phyloP scores from a whole-genome alignment of 2,113 vertebrate genomes.

The Procavia capensis region DNA sequence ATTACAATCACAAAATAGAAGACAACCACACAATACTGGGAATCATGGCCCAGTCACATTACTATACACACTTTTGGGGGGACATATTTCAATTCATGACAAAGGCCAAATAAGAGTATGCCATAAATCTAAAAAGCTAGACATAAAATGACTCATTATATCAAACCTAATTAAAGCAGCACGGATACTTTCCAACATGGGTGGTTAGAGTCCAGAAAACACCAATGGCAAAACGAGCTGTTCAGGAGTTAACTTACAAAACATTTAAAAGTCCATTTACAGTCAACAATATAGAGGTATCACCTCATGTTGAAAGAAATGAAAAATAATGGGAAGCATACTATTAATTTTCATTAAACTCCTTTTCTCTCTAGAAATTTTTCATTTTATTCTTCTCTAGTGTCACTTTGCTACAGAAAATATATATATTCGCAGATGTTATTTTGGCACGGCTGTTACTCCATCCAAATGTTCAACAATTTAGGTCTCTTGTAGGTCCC shows the following conservation, averaged over 20 bases:
- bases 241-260: not conserved
- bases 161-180: conserved; percentile 28
- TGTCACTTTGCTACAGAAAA: not conserved
- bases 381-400: not conserved
- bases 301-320: not conserved
- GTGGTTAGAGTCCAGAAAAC: not conserved
- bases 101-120: too few relatives aligned
- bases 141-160: not conserved
- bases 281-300: not conserved
- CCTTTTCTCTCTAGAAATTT: not conserved
- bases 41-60: too few relatives aligned
- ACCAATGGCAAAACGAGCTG: not conserved
- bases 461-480: not conserved
- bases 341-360: not conserved
- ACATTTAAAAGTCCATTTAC: not conserved
- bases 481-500: not conserved
- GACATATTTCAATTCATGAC: too few relatives aligned
- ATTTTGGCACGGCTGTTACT: not conserved
- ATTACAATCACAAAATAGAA: too few relatives aligned
- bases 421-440: not conserved
- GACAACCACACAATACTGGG: too few relatives aligned
- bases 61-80: too few relatives aligned
- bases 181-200: not conserved
- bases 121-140: not conserved
- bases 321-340: not conserved